phyloP scores from a whole-genome alignment of 2,797 vertebrate genomes.

The Antennarius maculatus region DNA sequence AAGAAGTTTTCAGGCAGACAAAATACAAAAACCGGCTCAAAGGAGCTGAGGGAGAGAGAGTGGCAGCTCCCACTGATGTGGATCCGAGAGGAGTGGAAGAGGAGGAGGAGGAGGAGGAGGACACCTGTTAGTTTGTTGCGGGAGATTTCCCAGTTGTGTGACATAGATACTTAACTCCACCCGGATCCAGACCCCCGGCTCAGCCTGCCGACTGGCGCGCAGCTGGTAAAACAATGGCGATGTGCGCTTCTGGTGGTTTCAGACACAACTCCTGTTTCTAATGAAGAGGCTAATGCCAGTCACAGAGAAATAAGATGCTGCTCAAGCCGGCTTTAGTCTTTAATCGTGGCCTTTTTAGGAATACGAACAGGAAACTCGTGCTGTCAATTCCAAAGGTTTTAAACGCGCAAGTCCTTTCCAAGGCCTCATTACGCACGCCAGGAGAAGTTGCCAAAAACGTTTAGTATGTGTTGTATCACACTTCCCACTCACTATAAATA shows the following conservation, averaged over 20 bases:
- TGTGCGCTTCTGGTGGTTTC: neutral
- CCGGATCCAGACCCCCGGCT: conserved; percentile 55
- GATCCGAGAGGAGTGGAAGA: conserved; percentile 23
- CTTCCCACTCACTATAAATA: too few relatives aligned
- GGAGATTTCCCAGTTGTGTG: conserved; percentile 70
- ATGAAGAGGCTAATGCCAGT: neutral
- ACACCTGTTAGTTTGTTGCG: conserved; percentile 75
- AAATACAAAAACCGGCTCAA: conserved; percentile 27
- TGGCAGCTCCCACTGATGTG: conserved; percentile 34
- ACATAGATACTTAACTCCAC: conserved; percentile 71
- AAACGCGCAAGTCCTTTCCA: too few relatives aligned
- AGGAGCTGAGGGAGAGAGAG: conserved; percentile 9
- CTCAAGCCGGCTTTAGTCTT: too few relatives aligned
- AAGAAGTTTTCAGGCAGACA: conserved; percentile 2
- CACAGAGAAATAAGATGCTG: too few relatives aligned
- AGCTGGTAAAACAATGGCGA: conserved; percentile 48
- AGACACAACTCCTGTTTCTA: neutral
- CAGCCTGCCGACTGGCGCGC: conserved; percentile 37
- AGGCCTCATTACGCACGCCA: too few relatives aligned
- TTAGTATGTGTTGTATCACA: too few relatives aligned
- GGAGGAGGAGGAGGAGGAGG: conserved; percentile 36
- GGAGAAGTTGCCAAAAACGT: too few relatives aligned
- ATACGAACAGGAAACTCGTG: neutral
- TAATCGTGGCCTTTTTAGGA: neutral
- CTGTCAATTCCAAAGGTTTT: too few relatives aligned